Conservation (phyloP, 2,888 invertebrate species). For the Subacronicta megacephala region DNA sequence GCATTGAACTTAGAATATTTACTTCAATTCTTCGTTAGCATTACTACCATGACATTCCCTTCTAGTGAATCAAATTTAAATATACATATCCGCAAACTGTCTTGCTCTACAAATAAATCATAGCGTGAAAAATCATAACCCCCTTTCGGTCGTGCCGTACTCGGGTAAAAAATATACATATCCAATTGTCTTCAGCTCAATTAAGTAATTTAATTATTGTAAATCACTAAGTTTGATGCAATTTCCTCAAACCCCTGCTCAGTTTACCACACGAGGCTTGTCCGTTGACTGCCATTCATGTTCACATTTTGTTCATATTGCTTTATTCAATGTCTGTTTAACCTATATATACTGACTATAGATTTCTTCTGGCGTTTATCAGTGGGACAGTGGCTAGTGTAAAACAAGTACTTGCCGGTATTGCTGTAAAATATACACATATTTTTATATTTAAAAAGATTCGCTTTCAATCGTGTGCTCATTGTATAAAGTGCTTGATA, state of each 20-base stretch:
- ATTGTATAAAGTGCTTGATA: constrained; percentile 26
- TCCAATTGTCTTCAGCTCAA: constrained; percentile 29
- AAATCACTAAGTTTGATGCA: constrained; percentile 31
- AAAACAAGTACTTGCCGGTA: constrained; percentile 33
- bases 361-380: constrained; percentile 28
- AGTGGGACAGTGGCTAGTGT: constrained; percentile 34
- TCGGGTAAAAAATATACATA: constrained; percentile 15
- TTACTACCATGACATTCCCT: constrained; percentile 30
- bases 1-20: constrained; percentile 31
- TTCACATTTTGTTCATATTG: constrained; percentile 26
- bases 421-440: constrained; percentile 28
- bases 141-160: no score
- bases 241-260: constrained; percentile 44
- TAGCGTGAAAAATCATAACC: background rate
- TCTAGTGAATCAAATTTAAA: constrained; percentile 15
- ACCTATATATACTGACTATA: constrained; percentile 20
- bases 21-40: constrained; percentile 12
- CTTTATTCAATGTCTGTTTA: constrained; percentile 30
- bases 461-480: constrained; percentile 32
- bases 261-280: constrained; percentile 42
- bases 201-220: background rate
- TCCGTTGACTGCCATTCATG: constrained; percentile 47
- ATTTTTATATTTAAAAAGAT: constrained; percentile 38
- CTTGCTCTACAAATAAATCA: background rate
- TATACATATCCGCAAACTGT: constrained; percentile 24